A percentile compares a stretch with the other conserved stretches of the same genome.
Conservation (phyloP, 2,888 invertebrate species). For the Phaedon cochleariae region DNA sequence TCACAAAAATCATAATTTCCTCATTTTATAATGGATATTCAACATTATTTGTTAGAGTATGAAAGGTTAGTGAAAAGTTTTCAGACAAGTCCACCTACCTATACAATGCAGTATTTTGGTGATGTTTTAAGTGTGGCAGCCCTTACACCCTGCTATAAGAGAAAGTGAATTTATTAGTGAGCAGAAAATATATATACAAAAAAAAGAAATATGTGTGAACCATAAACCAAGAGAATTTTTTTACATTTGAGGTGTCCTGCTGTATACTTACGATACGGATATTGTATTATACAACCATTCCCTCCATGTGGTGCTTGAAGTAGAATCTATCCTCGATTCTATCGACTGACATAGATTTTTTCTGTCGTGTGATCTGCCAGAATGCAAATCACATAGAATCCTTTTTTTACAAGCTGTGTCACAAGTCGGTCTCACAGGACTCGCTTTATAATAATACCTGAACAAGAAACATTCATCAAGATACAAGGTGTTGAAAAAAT, state of each 20-base stretch:
- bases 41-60: neutral
- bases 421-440: constrained; percentile 82
- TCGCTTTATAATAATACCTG: constrained; percentile 90
- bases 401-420: constrained; percentile 87
- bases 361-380: constrained; percentile 87
- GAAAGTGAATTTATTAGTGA: constrained; percentile 10
- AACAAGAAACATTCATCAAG: too few relatives aligned
- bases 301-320: constrained; percentile 80
- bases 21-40: too few relatives aligned
- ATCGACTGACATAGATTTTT: constrained; percentile 83
- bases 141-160: constrained; percentile 33
- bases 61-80: constrained; percentile 18
- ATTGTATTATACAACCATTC: constrained; percentile 89
- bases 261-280: constrained; percentile 82
- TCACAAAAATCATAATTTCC: too few relatives aligned
- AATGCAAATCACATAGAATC: constrained; percentile 85
- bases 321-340: constrained; percentile 83
- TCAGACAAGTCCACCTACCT: constrained; percentile 20
- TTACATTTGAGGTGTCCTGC: neutral
- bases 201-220: neutral
- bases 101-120: constrained; percentile 4
- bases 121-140: neutral
- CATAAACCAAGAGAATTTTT: neutral
- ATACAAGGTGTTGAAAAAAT: too few relatives aligned
- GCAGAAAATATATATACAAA: constrained; percentile 13